A percentile compares a stretch with the other conserved stretches of the same genome.
phyloP scores from a whole-genome alignment of 2,113 vertebrate genomes.

The Brachypteracias leptosomus region DNA sequence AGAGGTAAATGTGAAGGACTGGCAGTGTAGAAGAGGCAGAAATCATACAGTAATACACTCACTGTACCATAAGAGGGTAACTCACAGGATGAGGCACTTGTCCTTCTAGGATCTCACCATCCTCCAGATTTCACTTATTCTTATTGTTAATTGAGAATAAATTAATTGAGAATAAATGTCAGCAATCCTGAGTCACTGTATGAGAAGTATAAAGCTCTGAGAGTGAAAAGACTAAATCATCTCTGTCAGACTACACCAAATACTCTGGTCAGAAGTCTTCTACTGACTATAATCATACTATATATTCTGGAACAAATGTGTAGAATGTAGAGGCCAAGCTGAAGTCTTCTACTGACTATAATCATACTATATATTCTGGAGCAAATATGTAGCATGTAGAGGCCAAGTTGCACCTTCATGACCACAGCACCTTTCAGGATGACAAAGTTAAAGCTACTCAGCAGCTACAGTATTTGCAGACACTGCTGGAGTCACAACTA shows the following conservation, averaged over 20 bases:
- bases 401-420: not conserved
- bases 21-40: no score
- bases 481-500: not conserved
- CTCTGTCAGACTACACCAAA: not conserved
- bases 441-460: not conserved
- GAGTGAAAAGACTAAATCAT: not conserved
- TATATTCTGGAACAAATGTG: not conserved
- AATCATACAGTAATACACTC: no score
- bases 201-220: not conserved
- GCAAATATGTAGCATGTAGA: not conserved
- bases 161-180: no score
- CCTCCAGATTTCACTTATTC: not conserved
- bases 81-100: not conserved
- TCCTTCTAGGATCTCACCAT: not conserved
- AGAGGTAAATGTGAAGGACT: not conserved
- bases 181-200: not conserved
- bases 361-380: not conserved
- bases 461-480: not conserved
- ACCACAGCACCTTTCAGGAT: not conserved
- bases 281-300: not conserved
- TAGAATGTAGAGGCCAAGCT: not conserved
- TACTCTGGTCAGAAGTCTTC: not conserved
- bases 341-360: not conserved
- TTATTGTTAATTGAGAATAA: not conserved
- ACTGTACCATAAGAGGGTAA: no score